Evolutionary conservation across 2,888 invertebrate species (phyloP).

Genomic region (Sympetrum striolatum): DNA sequence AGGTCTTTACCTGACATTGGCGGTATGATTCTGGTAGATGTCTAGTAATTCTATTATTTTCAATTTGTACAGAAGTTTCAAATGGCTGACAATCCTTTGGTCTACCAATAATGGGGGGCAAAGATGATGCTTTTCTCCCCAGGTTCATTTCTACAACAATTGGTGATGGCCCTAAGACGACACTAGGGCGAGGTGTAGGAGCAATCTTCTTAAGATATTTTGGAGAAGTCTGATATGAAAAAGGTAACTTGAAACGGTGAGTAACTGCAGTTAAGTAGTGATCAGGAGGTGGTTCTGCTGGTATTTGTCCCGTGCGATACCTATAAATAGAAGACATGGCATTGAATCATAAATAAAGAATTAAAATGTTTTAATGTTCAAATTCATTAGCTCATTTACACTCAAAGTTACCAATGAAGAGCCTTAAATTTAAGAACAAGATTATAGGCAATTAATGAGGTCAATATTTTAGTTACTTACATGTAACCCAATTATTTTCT

Average conservation of each 20-base stretch:
- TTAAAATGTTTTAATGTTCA: neutral
- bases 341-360: neutral
- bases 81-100: neutral
- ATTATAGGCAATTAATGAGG: too few species aligned
- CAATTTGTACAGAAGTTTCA: neutral
- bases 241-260: neutral
- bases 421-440: neutral
- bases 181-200: neutral
- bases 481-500: too few species aligned
- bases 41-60: neutral
- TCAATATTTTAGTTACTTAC: too few species aligned
- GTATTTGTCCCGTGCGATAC: neutral
- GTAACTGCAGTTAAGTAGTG: neutral
- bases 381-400: neutral
- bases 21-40: neutral
- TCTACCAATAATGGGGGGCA: neutral
- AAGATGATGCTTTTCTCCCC: neutral
- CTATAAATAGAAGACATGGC: neutral
- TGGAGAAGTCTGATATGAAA: neutral
- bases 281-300: neutral
- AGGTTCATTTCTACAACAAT: neutral
- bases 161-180: neutral
- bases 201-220: neutral
- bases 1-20: neutral
- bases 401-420: neutral